These are phyloP conservation scores for Solea solea DNA, from an alignment of 2,113 vertebrate species.

Conservation along the genomic window DNA sequence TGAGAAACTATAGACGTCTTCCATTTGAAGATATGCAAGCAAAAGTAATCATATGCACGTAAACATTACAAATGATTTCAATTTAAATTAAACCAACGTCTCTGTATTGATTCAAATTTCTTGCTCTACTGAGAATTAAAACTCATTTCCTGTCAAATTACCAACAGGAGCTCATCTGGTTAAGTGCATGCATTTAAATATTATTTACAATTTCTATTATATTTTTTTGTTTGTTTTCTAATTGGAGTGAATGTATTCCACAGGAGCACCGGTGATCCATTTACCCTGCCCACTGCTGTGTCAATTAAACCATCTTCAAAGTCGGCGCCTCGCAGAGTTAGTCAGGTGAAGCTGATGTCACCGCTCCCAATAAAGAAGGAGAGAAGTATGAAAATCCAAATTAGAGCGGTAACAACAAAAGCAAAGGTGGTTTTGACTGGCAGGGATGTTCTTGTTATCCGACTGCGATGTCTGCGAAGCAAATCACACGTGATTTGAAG, in stretches of 20 bases:
- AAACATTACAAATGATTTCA: neutral
- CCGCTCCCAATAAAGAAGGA: conserved; percentile 36
- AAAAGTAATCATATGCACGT: neutral
- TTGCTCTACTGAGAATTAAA: conserved; percentile 4
- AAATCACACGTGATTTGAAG: conserved; percentile 18
- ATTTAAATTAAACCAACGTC: neutral
- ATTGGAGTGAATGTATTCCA: conserved; percentile 25
- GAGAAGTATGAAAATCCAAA: conserved; percentile 40
- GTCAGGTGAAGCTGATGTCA: conserved; percentile 22
- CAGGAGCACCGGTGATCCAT: conserved; percentile 28
- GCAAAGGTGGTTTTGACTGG: conserved; percentile 11
- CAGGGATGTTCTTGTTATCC: conserved; percentile 26
- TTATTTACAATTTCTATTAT: neutral
- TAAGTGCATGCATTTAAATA: conserved; percentile 6
- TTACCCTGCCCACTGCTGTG: conserved; percentile 29
- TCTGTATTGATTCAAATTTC: neutral
- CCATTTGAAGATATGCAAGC: neutral
- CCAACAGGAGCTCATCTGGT: neutral
- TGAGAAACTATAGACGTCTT: neutral
- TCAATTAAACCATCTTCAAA: conserved; percentile 48
- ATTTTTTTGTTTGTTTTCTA: conserved; percentile 8
- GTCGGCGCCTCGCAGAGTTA: conserved; percentile 14
- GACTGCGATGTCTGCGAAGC: conserved; percentile 33
- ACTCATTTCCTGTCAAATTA: neutral
- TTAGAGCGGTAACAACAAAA: conserved; percentile 29